Base-by-base conservation (phyloP, 2,797 vertebrate genomes). In the Cetoscarus ocellatus region DNA sequence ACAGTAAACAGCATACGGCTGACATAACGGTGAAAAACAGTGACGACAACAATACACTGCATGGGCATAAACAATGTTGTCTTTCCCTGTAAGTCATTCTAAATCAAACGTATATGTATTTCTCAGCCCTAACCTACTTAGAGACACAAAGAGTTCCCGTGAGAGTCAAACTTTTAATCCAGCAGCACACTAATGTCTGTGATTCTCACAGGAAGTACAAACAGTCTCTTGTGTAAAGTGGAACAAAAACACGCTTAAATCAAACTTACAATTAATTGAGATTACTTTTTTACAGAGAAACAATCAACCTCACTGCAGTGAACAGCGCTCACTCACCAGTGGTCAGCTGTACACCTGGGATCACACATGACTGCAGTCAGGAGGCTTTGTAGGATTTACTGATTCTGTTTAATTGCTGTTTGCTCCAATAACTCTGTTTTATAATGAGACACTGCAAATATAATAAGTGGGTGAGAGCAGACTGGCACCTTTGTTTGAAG, bases 381-480 rank as follows among this genome's bases (percentile, higher is more conserved):
- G 45, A 61, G 53, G 61, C 68, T 83, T 67, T 74, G 62, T 51
- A 47, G 62, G 72, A 87, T 81, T 84, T 71, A 60, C 74, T 80
- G 58, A 80, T 80, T 80, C 82, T 59, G 18, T 82, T 85, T 85
- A 87, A 86, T 82, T 86, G 85, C 73, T 67, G 64, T 19, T 18
- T 67, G 79, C 64, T 76, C 71, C 47, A 49, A 67, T 84, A 79
- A 77, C 61, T 83, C 73, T 72, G 59, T 44, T 79, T 83, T 65
- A 65, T 79, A 82, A 80, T 75, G 60, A 83, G 70, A 79, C 70
- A 17, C 61, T 38, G 61, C 6, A n/a, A 45, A 79, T 55, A 44
- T 10, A 79, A 82, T 72, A 74, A 79, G 36, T 19, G 68, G 56
- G 13, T 10, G 56, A 67, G 45, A 51, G 39, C 80, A 73, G 63